Base-by-base conservation (phyloP, 2,113 vertebrate species). In the Entelurus aequoreus region DNA sequence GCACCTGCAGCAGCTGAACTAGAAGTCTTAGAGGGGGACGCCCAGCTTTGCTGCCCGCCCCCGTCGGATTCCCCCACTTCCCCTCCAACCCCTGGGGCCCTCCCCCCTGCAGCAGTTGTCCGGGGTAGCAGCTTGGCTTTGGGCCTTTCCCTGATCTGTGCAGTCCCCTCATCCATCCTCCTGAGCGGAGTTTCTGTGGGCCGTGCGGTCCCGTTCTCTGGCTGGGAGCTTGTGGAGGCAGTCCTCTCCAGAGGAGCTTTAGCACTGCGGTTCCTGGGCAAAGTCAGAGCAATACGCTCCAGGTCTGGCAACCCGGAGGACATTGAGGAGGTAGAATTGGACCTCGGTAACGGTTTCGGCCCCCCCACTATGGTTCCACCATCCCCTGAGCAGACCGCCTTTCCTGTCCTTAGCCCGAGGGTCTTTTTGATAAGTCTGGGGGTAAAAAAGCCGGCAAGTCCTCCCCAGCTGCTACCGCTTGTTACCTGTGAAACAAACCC, bases 301-400 rank as follows among this genome's bases (percentile, higher is more conserved):
- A 98, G 90, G 87, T 99, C 97, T 64, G 94, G 93, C 83, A 96
- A 90, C 80, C 95, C 94, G 74, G 96, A 93, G 77, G 94, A 95
- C 97, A 99, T 96, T 49, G 97, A 99, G 88, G 97, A 98, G 72
- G 97, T 99, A 82, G 97, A 99, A 89, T 99, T 99, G 75, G 97
- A 99, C 85, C 97, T 89, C 59, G 97, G 96, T 72, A 99, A 98
- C 79, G 97, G 94, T 84, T 97, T 98, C 70, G 91, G 83, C 50
- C 82, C 88, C 19, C 85, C 79, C 36, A 75, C 75, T 66, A 83
- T 47, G 57, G 68, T 73, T 21, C 71, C 78, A 37, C 75, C 71
- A 62, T 95, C 97, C 60, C 98, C 97, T 59, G 79, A 83, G 69
- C 90, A 90, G 50, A 91, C 10, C 0, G 93, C 86, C 84, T 96